Percentiles rank a stretch among this genome's conserved stretches.
Conservation (phyloP, 2,113 vertebrate species). For the Eudyptes chrysolophus region DNA sequence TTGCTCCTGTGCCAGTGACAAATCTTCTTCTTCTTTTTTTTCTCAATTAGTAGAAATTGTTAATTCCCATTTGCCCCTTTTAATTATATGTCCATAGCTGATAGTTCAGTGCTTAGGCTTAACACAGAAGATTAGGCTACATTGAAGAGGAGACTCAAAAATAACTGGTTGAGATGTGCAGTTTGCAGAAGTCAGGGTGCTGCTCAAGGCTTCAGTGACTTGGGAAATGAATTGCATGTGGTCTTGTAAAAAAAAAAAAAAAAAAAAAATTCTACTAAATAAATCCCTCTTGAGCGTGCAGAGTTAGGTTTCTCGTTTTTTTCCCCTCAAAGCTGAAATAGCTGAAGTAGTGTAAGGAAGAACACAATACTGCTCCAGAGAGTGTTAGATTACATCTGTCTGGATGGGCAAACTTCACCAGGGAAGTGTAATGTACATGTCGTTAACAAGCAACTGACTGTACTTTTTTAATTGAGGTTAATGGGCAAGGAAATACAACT, state of each 20-base stretch:
- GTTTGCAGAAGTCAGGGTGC: not conserved
- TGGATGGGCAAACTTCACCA: not conserved
- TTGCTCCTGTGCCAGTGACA: not conserved
- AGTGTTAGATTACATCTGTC: not conserved
- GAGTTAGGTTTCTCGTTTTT: not conserved
- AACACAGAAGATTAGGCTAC: no score
- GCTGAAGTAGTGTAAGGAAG: not conserved
- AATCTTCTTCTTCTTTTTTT: not conserved
- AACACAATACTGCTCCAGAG: not conserved
- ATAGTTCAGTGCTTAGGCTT: not conserved
- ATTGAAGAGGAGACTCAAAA: not conserved
- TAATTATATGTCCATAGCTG: not conserved
- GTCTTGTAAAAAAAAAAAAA: not conserved
- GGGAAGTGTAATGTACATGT: accelerated
- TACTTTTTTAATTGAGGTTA: not conserved
- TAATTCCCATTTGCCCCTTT: not conserved
- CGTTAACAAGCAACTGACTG: not conserved
- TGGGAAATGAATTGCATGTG: not conserved
- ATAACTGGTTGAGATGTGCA: not conserved
- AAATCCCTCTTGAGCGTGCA: not conserved
- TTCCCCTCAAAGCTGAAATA: not conserved
- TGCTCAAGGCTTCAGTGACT: not conserved
- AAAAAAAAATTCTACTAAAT: no score
- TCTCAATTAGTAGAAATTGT: not conserved
- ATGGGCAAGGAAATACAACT: not conserved